Evolutionary conservation across 2,113 vertebrate genomes (phyloP), one percentile per base, ranked within the genome.

Genomic region (Vanacampus margaritifer): DNA sequence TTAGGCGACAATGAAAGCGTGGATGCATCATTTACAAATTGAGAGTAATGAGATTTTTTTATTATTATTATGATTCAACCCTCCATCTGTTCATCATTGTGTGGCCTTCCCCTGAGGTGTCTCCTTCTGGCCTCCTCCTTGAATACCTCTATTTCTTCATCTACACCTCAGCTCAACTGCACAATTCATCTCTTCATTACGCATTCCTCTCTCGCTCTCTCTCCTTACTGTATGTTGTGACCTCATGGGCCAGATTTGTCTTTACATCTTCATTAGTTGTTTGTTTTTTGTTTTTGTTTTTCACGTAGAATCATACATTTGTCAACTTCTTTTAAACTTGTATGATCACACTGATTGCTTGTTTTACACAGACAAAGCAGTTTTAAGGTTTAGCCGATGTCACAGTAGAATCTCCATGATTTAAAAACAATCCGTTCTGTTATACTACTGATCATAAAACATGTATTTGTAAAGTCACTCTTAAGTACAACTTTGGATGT

Each of bases 1-100:
- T 78, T 43, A 67, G 57, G 37, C 53, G 59, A 59, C 72, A 41
- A 69, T 72, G 67, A 81, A 71, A 63, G 71, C 60, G 70, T 0
- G 3, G 53, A 73, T 79, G 62, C 57, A 58, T 77, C 73, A 68
- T 70, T 69, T 76, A 70, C 75, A 74, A 70, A 80, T 60, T 75
- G 73, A 45, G 39, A 81, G 24, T 65, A 65, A 83, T 79, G 65
- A 82, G 51, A n/a, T 79, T 77, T 68, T 23, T 28, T 53, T 23
- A 14, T 51, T 51, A 19, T 46, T 19, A 19, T 46, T 28, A 16
- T 62, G 24, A 43, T 62, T 62, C n/a, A 24, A 64, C 70, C 64
- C 71, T 63, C 71, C 68, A 74, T 82, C 76, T 82, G 79, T 78
- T 84, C n/a, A 53, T 75, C 65, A 37, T 72, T 79, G 63, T 75